phyloP scores from a whole-genome alignment of 2,113 vertebrate genomes.

The Pyrgilauda ruficollis region DNA sequence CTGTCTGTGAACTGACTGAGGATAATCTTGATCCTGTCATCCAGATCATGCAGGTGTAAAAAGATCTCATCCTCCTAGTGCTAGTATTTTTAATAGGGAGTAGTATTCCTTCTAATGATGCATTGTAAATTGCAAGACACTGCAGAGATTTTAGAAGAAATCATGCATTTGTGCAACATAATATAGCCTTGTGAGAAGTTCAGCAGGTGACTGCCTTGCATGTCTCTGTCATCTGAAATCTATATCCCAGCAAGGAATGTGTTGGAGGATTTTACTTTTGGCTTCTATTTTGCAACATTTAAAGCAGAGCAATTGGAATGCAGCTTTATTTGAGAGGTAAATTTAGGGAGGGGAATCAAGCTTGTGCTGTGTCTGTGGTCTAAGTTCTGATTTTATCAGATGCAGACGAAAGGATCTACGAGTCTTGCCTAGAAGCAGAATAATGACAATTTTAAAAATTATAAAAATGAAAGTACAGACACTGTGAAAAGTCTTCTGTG shows the following conservation, averaged over 20 bases:
- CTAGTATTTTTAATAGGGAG: neutral
- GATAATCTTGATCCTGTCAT: neutral
- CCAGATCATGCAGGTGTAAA: neutral
- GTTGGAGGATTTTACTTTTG: neutral
- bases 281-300: neutral
- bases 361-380: neutral
- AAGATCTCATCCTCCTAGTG: neutral
- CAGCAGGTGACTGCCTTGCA: rapidly evolving
- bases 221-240: neutral
- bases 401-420: neutral
- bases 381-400: neutral
- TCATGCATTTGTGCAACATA: neutral
- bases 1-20: too few relatives aligned
- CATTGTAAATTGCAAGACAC: neutral
- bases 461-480: neutral
- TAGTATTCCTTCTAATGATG: neutral
- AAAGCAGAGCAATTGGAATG: neutral
- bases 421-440: neutral
- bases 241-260: neutral
- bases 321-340: neutral
- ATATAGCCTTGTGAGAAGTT: neutral
- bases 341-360: neutral
- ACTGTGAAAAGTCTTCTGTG: neutral
- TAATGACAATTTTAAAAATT: neutral
- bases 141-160: neutral